Conservation (phyloP, 2,888 invertebrate genomes). For the Seira musarum region DNA sequence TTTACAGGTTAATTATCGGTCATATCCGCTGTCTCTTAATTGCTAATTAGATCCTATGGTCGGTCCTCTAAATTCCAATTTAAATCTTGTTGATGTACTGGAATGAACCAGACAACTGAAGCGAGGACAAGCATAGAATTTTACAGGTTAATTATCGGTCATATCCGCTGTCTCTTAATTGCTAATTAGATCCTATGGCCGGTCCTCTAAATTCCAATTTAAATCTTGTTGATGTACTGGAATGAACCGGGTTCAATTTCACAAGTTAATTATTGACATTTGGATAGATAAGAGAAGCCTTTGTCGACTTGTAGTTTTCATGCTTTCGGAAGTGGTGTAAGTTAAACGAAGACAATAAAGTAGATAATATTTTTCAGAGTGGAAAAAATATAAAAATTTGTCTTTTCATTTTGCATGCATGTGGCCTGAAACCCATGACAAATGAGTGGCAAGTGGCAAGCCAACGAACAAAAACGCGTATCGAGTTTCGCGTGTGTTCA, state of each 20-base stretch:
- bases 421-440: conserved; percentile 47
- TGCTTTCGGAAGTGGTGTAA: too few relatives aligned
- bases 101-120: too few relatives aligned
- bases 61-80: too few relatives aligned
- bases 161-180: conserved; percentile 39
- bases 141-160: conserved; percentile 53
- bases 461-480: conserved; percentile 23
- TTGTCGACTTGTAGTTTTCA: too few relatives aligned
- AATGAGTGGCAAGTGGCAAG: conserved; percentile 60
- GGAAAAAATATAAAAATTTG: not conserved
- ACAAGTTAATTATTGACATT: too few relatives aligned
- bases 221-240: too few relatives aligned
- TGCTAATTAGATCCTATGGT: conserved; percentile 38
- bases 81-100: too few relatives aligned
- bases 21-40: conserved; percentile 38
- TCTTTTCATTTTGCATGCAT: not conserved
- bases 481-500: not conserved
- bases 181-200: conserved; percentile 39
- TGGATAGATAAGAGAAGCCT: too few relatives aligned
- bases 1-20: conserved; percentile 58
- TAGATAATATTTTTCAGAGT: too few relatives aligned
- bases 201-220: not conserved
- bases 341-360: too few relatives aligned
- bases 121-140: too few relatives aligned
- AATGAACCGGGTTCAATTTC: too few relatives aligned